Conservation (phyloP, 1,140 invertebrate species). For the Philopotamus ludificatus region DNA sequence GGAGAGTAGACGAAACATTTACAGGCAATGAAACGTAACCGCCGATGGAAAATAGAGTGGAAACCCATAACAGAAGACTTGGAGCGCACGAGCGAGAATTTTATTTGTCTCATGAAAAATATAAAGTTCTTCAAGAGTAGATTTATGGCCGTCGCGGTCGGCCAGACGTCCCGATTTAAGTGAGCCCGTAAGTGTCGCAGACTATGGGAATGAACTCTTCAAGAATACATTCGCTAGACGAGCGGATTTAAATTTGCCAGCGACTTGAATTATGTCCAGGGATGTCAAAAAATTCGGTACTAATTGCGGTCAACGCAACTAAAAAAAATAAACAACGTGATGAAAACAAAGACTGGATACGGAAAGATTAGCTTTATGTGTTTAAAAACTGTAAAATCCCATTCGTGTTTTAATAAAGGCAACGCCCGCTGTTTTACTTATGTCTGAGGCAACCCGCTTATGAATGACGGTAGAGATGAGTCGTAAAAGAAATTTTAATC, state of each 20-base stretch:
- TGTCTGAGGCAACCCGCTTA: too few species aligned
- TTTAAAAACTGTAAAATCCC: too few species aligned
- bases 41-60: not conserved
- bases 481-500: too few species aligned
- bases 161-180: conserved; percentile 12
- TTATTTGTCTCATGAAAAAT: conserved; percentile 13
- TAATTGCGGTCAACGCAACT: too few species aligned
- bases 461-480: too few species aligned
- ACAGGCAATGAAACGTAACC: not conserved
- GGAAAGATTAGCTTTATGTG: too few species aligned
- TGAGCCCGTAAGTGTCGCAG: conserved; percentile 1
- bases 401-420: too few species aligned
- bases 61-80: not conserved
- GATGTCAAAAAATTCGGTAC: too few species aligned
- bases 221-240: conserved; percentile 10
- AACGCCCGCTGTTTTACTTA: too few species aligned
- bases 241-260: conserved; percentile 21
- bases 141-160: conserved; percentile 7
- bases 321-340: too few species aligned
- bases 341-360: too few species aligned
- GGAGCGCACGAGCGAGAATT: not conserved
- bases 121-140: not conserved
- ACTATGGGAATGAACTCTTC: not conserved
- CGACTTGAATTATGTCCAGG: conserved; percentile 21
- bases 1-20: too few species aligned